Evolutionary conservation across 2,797 vertebrate species (phyloP).

Genomic region (Semotilus atromaculatus): DNA sequence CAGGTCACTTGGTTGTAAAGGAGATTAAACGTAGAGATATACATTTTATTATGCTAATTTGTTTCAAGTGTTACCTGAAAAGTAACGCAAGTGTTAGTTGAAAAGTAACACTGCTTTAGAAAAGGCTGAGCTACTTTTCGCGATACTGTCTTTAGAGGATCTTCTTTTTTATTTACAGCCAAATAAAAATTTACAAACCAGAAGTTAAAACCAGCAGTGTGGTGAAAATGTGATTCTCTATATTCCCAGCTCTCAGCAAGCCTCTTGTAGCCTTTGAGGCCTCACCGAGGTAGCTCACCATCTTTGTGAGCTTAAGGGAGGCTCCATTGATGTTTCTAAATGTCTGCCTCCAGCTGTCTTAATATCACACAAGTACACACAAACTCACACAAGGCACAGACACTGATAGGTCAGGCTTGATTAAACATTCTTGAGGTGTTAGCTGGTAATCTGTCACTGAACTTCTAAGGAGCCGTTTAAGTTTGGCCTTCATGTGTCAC

Average conservation of each 20-base stretch:
- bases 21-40: not conserved
- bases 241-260: slow-evolving; percentile 18
- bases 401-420: slow-evolving; percentile 44
- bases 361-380: slow-evolving; percentile 40
- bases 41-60: not conserved
- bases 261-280: slow-evolving; percentile 35
- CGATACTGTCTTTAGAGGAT: not conserved
- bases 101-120: not conserved
- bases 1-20: not conserved
- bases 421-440: slow-evolving; percentile 59
- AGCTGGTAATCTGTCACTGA: slow-evolving; percentile 50
- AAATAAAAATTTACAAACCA: not conserved
- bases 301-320: slow-evolving; percentile 31
- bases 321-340: slow-evolving; percentile 37
- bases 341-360: slow-evolving; percentile 53
- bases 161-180: not conserved
- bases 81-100: not conserved
- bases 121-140: not conserved
- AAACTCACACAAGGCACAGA: slow-evolving; percentile 28
- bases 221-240: not conserved
- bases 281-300: not conserved
- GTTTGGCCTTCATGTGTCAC: slow-evolving; percentile 16
- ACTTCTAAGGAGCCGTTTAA: slow-evolving; percentile 30
- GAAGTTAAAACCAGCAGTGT: not conserved
- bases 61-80: not conserved